A percentile compares a stretch with the other conserved stretches of the same genome.
Evolutionary conservation across 2,888 invertebrate genomes (phyloP).

Genomic region (Alentia gelatinosa): DNA sequence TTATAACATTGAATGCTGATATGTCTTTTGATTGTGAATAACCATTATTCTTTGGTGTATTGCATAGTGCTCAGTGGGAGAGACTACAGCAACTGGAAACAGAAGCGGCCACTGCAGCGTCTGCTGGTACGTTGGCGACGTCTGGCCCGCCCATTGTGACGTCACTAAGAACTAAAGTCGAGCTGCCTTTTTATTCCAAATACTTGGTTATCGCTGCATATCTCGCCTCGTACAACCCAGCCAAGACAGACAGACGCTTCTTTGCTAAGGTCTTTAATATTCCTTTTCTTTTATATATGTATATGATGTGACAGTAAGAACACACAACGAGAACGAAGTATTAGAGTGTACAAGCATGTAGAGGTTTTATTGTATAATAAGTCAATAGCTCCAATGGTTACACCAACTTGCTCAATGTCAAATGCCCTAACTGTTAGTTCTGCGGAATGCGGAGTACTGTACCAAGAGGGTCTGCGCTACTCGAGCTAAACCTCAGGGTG

Average conservation of each 20-base stretch:
- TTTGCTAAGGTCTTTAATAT: slow-evolving; percentile 92
- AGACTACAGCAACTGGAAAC: slow-evolving; percentile 68
- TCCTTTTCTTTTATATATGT: too few relatives aligned
- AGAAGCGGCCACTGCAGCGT: slow-evolving; percentile 59
- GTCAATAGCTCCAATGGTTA: too few relatives aligned
- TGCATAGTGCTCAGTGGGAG: slow-evolving; percentile 77
- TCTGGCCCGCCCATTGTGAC: background rate
- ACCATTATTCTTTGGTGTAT: background rate
- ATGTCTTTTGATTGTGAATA: background rate
- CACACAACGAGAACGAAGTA: too few relatives aligned
- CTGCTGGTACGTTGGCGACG: background rate
- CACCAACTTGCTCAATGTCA: too few relatives aligned
- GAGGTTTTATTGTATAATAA: too few relatives aligned
- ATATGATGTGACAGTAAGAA: too few relatives aligned
- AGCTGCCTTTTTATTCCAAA: slow-evolving; percentile 93
- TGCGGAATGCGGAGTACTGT: too few relatives aligned
- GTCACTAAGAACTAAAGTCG: slow-evolving; percentile 71
- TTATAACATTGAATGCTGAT: background rate
- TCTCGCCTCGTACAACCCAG: slow-evolving; percentile 94
- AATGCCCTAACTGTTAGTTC: too few relatives aligned
- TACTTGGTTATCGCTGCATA: slow-evolving; percentile 94
- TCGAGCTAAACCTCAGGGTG: too few relatives aligned
- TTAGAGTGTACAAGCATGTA: too few relatives aligned
- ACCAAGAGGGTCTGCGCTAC: too few relatives aligned
- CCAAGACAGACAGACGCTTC: slow-evolving; percentile 91